phyloP scores from a whole-genome alignment of 1,140 invertebrate genomes.

The Bursaphelenchus mucronatus region DNA sequence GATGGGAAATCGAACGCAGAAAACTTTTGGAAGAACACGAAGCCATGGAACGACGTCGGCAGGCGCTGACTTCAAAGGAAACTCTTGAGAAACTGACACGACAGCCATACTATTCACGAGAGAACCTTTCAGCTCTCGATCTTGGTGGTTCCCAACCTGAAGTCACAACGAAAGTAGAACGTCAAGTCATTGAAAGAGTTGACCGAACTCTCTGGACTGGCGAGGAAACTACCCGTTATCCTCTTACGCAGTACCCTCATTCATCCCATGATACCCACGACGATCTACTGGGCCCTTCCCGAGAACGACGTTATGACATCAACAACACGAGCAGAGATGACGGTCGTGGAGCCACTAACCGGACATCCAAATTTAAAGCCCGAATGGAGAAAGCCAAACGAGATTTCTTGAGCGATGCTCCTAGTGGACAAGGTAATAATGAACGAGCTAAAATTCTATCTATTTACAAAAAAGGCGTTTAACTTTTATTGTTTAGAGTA shows the following conservation, averaged over 20 bases:
- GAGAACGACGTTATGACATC: slow-evolving; percentile 46
- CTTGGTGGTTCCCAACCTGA: slow-evolving; percentile 31
- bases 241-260: background rate
- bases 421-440: slow-evolving; percentile 8
- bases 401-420: slow-evolving; percentile 36
- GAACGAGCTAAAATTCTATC: background rate
- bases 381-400: slow-evolving; percentile 52
- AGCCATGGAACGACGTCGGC: slow-evolving; percentile 28
- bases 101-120: slow-evolving; percentile 56
- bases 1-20: slow-evolving; percentile 49
- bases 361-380: slow-evolving; percentile 46
- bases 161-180: slow-evolving; percentile 56
- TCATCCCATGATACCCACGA: slow-evolving; percentile 21
- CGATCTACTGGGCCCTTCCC: background rate
- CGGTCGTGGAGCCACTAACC: slow-evolving; percentile 41
- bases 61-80: slow-evolving; percentile 56
- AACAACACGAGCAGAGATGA: slow-evolving; percentile 44
- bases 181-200: slow-evolving; percentile 58
- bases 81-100: slow-evolving; percentile 56
- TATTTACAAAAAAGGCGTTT: background rate
- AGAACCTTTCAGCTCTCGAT: slow-evolving; percentile 40
- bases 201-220: slow-evolving; percentile 59
- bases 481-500: background rate
- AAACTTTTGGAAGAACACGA: slow-evolving; percentile 39
- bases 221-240: slow-evolving; percentile 26